Percentiles rank a stretch among this genome's conserved stretches.
Evolutionary conservation across 1,140 invertebrate species (phyloP).

Genomic region (Chionoecetes opilio): DNA sequence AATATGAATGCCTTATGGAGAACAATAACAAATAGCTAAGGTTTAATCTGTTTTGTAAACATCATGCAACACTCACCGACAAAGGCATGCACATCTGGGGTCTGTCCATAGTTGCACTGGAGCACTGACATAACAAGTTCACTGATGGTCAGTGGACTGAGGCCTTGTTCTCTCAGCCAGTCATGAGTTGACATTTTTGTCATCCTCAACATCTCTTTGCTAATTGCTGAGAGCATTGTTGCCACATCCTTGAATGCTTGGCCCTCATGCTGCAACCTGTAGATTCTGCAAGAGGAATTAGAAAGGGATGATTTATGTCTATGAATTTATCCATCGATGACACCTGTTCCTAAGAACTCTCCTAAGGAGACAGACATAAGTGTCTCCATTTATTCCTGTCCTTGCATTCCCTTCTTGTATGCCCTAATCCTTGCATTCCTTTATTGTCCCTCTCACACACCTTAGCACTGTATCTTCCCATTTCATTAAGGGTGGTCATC

Average conservation of each 20-base stretch:
- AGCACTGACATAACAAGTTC: conserved; percentile 86
- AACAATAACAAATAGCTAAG: too few relatives aligned
- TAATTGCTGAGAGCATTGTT: conserved; percentile 86
- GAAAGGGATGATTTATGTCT: background rate
- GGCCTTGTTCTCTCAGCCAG: conserved; percentile 84
- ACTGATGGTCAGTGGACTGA: conserved; percentile 85
- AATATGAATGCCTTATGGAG: too few relatives aligned
- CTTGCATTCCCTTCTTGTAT: too few relatives aligned
- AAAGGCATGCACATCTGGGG: conserved; percentile 86
- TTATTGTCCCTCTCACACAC: too few relatives aligned
- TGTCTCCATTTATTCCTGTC: too few relatives aligned
- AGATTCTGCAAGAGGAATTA: conserved; percentile 85
- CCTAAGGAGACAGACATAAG: too few relatives aligned
- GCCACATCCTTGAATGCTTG: conserved; percentile 85
- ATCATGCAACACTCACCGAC: conserved; percentile 86
- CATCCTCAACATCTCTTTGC: conserved; percentile 85
- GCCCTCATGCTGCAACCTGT: conserved; percentile 85
- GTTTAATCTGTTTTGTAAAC: too few relatives aligned
- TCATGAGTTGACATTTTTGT: conserved; percentile 84
- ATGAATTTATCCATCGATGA: too few relatives aligned
- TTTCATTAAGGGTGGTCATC: too few relatives aligned
- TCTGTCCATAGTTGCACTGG: conserved; percentile 88
- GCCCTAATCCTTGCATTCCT: too few relatives aligned
- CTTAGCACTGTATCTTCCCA: too few relatives aligned
- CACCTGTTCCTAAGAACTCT: too few relatives aligned